Conservation (phyloP, 2,888 invertebrate genomes). For the Philopedon plagiatum region DNA sequence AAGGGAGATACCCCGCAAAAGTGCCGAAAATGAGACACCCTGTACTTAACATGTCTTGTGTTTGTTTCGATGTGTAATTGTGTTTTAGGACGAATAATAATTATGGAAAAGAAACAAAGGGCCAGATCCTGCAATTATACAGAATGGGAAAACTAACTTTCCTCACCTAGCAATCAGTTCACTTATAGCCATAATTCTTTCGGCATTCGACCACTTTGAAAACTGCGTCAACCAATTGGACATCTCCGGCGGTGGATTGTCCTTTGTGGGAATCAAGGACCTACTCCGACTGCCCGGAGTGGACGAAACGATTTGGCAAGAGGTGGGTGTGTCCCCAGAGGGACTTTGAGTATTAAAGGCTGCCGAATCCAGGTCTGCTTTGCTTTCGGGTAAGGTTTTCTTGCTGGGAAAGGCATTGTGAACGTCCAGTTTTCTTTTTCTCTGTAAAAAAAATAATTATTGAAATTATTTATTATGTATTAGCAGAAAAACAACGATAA, state of each 20-base stretch:
- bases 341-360: conserved; percentile 53
- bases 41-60: no score
- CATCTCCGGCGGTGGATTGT: conserved; percentile 85
- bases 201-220: conserved; percentile 89
- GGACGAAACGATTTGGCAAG: conserved; percentile 30
- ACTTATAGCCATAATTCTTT: conserved; percentile 90
- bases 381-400: conserved; percentile 71
- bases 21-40: no score
- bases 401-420: conserved; percentile 71
- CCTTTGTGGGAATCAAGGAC: conserved; percentile 81
- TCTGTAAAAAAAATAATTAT: conserved; percentile 61
- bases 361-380: conserved; percentile 42
- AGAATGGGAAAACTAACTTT: no score
- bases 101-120: no score
- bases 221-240: conserved; percentile 83
- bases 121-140: no score
- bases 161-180: conserved; percentile 79
- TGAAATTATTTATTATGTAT: conserved; percentile 15
- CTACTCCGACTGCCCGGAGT: conserved; percentile 55
- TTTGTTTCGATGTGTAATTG: no score
- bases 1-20: no score
- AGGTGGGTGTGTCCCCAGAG: conserved; percentile 25
- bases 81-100: no score
- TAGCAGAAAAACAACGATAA: neutral
- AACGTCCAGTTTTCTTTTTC: conserved; percentile 69